Evolutionary conservation across 1,140 invertebrate species (phyloP), one percentile per base, ranked within the genome.

Genomic region (Zelostemma sp.): DNA sequence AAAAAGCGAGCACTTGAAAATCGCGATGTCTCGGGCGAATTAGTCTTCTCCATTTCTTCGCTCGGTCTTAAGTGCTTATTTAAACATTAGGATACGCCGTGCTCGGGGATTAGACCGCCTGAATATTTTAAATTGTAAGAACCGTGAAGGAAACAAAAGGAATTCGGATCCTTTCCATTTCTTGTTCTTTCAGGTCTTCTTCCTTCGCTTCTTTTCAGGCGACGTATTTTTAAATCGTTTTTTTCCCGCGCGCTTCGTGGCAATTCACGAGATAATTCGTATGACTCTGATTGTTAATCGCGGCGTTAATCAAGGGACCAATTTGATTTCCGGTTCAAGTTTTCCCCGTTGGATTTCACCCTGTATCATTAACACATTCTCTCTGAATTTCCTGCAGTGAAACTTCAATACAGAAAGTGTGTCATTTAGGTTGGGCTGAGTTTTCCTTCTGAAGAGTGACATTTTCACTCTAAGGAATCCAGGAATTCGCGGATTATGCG

Each of bases 231-330:
- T n/a, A n/a, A n/a, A n/a, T n/a, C n/a, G n/a, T 18, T 46, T 19
- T 4, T 11, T 9, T 46, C n/a, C 1, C 5, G 17, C 35, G 21
- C 21, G 8, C 21, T 43, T 43, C 1, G 8, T 46, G 45, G 45
- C 14, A 8, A 11, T 18, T 8, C 16, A 19, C 43, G 51, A 50
- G 51, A 67, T 38, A 51, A 57, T 47, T 55, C 40, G 0, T 21
- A 17, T 28, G 55, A 45, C 6, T 55, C 18, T 15, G 43, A 41
- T 16, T 15, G 41, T 47, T 54, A 56, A 67, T 56, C 55, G 3
- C 17, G 11, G 45, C 43, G 35, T 65, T 54, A 55, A 59, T 66
- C 49, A 66, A 46, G 12, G 15, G 2, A 49, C 3, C 11, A 2
- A 15, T 49, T 49, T 14, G 5, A 31, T n/a, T 49, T n/a, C 18